Base-by-base conservation (phyloP, 2,797 vertebrate genomes). In the Anas capensis region DNA sequence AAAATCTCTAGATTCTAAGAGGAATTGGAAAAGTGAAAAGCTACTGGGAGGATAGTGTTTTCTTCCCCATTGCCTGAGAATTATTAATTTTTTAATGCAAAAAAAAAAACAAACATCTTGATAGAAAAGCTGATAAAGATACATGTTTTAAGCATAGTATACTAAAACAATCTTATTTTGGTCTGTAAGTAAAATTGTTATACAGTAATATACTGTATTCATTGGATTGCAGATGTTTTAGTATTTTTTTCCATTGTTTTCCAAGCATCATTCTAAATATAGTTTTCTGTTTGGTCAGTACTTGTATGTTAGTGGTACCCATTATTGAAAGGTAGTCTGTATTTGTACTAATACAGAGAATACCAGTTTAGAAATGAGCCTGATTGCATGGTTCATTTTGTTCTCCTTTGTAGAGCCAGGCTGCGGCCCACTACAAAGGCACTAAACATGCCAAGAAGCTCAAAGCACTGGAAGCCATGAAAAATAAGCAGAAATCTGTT, bases 371-470 rank as follows among this genome's bases (percentile, higher is more conserved):
- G 97, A 98, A 98, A 98, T 98, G 97, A 98, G 98, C 98, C 98
- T 98, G 97, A 98, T 98, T 98, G 96, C 98, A 98, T 96, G 98
- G 98, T 98, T 98, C 98, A 98, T 98, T 98, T 98, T 98, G 97
- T 98, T 99, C 98, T 98, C 97, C 97, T 98, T 98, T 98, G 97
- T 99, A 99, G 99, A 99, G 98, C 98, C 99, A 99, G 98, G 99
- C 99, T 97, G 97, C 99, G 98, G 99, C 99, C 98, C 99, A 99
- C 98, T 99, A 99, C 98, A 99, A 99, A 98, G 99, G 99, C 97
- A 99, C 99, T 98, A 99, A 99, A 98, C 99, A 99, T 95, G 99
- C 99, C 98, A 99, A 99, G 99, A 99, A 99, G 98, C 98, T 99
- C 97, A 99, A 99, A 99, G 98, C 99, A 97, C 98, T 99, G 98